These are phyloP conservation scores for Leptinotarsa lineolata DNA, from an alignment of 1,140 invertebrate species.

Conservation along the genomic window DNA sequence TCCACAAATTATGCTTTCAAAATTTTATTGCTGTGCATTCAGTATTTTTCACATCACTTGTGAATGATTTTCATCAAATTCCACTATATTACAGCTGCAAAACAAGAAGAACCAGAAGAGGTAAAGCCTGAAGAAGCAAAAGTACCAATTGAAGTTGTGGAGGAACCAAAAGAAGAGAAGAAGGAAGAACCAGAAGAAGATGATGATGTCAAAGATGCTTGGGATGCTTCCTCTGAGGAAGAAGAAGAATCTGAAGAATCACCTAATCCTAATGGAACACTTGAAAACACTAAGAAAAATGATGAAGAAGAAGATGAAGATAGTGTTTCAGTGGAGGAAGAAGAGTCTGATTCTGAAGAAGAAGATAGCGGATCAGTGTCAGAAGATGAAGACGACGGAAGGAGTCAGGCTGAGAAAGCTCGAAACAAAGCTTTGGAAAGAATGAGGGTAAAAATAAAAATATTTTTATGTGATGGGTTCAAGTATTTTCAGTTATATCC, in stretches of 20 bases:
- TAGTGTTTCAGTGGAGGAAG: constrained; percentile 64
- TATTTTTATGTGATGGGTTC: neutral
- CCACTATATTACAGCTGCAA: constrained; percentile 43
- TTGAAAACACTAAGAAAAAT: constrained; percentile 10
- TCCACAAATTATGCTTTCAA: too few species aligned
- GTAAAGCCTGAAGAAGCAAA: constrained; percentile 10
- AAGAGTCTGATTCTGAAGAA: constrained; percentile 53
- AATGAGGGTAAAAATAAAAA: constrained; percentile 65
- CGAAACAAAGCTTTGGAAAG: constrained; percentile 68
- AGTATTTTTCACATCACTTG: too few species aligned
- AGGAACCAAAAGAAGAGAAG: constrained; percentile 16
- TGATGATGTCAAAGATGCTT: constrained; percentile 77
- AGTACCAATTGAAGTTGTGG: too few species aligned
- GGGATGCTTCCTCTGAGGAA: constrained; percentile 76
- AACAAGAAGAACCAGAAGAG: constrained; percentile 54
- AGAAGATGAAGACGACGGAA: constrained; percentile 59
- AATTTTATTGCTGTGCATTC: too few species aligned
- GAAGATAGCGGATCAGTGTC: constrained; percentile 55
- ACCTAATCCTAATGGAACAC: constrained; percentile 29
- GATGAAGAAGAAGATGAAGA: constrained; percentile 50
- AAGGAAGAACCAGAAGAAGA: constrained; percentile 58
- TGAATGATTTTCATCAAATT: too few species aligned
- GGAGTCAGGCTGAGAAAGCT: constrained; percentile 68
- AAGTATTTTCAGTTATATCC: too few species aligned
- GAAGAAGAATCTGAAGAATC: constrained; percentile 64